Conservation (phyloP, 2,113 vertebrate genomes). For the Lycocorax pyrrhopterus region DNA sequence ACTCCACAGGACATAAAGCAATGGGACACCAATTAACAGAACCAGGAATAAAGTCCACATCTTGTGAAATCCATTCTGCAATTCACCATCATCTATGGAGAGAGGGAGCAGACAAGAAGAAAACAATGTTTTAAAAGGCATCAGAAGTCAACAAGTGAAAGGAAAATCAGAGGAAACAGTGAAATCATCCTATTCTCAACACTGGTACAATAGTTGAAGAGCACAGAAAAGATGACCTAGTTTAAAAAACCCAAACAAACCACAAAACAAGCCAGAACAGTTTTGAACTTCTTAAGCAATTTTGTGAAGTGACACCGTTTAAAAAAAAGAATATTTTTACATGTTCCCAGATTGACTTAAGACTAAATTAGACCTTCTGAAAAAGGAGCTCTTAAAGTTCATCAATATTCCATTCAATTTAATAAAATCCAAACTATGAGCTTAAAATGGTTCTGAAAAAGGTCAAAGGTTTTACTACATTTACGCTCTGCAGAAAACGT, state of each 20-base stretch:
- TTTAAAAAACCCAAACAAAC: neutral
- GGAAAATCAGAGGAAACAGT: neutral
- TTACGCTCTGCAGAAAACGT: neutral
- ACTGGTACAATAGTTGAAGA: neutral
- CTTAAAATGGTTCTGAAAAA: neutral
- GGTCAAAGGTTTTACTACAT: neutral
- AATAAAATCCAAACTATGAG: neutral
- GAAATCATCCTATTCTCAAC: neutral
- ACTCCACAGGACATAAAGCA: neutral
- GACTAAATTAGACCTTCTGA: neutral
- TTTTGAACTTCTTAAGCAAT: neutral
- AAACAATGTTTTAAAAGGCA: neutral
- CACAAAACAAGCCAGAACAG: neutral
- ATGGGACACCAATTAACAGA: neutral
- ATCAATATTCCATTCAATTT: neutral
- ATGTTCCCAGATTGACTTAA: neutral
- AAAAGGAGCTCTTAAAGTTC: neutral
- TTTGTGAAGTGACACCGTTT: neutral
- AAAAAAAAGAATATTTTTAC: neutral
- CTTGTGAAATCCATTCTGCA: neutral
- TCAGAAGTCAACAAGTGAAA: neutral
- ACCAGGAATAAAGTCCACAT: neutral
- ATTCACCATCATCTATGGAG: neutral
- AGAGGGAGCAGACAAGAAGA: neutral
- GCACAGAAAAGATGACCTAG: neutral